Evolutionary conservation across 2,888 invertebrate genomes (phyloP).

Genomic region (Idaea straminata): DNA sequence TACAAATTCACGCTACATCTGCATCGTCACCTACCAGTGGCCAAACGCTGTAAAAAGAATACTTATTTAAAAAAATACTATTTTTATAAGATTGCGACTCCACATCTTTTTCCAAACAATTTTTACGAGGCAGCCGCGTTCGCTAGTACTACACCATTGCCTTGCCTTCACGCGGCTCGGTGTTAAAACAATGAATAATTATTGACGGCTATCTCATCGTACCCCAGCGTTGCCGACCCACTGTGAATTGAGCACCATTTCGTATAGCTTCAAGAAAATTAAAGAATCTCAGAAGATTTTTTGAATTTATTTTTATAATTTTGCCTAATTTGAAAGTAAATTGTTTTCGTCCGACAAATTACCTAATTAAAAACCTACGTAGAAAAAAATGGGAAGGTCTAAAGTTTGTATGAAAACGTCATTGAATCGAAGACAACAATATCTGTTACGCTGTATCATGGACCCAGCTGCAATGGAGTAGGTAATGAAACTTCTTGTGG

Average conservation of each 20-base stretch:
- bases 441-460: no score
- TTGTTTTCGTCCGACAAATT: not conserved
- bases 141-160: conserved; percentile 47
- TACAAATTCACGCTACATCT: no score
- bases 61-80: not conserved
- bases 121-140: conserved; percentile 72
- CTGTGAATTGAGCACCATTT: conserved; percentile 8
- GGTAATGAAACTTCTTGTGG: no score
- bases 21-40: no score
- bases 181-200: conserved; percentile 79
- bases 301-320: no score
- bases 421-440: no score
- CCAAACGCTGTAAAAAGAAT: no score
- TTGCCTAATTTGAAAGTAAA: not conserved
- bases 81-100: conserved; percentile 37
- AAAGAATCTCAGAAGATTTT: not conserved
- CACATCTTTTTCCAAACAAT: conserved; percentile 46
- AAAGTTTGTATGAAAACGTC: no score
- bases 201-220: conserved; percentile 41
- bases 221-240: conserved; percentile 15
- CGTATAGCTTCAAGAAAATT: not conserved
- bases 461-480: no score
- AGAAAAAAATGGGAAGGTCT: no score
- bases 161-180: conserved; percentile 67
- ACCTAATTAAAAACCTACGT: no score